Conservation (phyloP, 2,113 vertebrate species). For the Sus scrofa region T2T-Sscrofa CM000822.6:50288501-50289000, state of each 20-base stretch:
- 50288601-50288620: not conserved
- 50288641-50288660: not conserved
- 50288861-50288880: not conserved
- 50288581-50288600: no score
- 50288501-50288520: not conserved
- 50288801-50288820: not conserved
- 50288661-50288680: not conserved
- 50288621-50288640: not conserved
- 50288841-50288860: not conserved
- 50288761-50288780: not conserved
- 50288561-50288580: not conserved
- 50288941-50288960: not conserved
- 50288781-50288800: not conserved
- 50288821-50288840: not conserved
- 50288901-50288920: not conserved
- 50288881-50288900: not conserved
- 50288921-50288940: slow-evolving; percentile 17
- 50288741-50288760: not conserved
- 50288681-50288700: not conserved
- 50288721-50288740: not conserved
- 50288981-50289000: slow-evolving; percentile 43
- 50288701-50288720: not conserved
- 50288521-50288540: not conserved
- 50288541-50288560: not conserved
- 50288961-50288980: not conserved